Conservation (phyloP, 2,797 vertebrate species). For the Pipistrellus nathusii region DNA sequence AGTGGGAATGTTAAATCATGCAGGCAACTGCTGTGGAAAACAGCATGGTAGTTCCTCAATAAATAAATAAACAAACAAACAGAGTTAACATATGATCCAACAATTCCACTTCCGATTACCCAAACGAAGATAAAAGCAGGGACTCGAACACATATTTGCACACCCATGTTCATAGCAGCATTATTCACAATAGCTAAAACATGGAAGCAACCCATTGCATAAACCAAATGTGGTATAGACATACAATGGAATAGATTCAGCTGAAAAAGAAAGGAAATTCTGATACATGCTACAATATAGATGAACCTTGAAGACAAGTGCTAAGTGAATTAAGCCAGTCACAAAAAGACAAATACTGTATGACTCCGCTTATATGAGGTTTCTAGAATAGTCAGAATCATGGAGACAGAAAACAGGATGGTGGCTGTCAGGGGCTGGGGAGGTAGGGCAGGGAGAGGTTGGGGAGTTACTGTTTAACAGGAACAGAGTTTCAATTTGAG, state of each 20-base stretch:
- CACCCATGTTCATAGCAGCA: not conserved
- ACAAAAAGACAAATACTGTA: not conserved
- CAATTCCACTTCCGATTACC: not conserved
- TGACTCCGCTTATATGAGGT: not conserved
- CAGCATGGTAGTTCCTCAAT: not conserved
- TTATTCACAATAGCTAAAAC: not conserved
- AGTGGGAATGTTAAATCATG: not conserved
- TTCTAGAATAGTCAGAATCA: not conserved
- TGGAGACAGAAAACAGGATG: not conserved
- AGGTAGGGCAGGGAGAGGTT: not conserved
- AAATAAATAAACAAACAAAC: not conserved
- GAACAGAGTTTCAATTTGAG: not conserved
- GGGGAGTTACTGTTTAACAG: not conserved
- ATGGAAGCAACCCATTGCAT: not conserved
- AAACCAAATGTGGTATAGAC: not conserved
- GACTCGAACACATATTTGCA: not conserved
- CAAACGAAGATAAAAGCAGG: slow-evolving; percentile 22
- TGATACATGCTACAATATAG: not conserved
- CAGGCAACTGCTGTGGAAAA: not conserved
- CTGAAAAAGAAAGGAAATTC: slow-evolving; percentile 17
- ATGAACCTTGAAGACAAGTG: not conserved
- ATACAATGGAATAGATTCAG: not conserved
- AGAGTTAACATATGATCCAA: not conserved
- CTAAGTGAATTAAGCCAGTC: not conserved
- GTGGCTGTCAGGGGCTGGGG: not conserved